These are phyloP conservation scores for Cataglyphis rosenhaueri DNA, from an alignment of 2,888 invertebrate genomes.

Conservation along the genomic window DNA sequence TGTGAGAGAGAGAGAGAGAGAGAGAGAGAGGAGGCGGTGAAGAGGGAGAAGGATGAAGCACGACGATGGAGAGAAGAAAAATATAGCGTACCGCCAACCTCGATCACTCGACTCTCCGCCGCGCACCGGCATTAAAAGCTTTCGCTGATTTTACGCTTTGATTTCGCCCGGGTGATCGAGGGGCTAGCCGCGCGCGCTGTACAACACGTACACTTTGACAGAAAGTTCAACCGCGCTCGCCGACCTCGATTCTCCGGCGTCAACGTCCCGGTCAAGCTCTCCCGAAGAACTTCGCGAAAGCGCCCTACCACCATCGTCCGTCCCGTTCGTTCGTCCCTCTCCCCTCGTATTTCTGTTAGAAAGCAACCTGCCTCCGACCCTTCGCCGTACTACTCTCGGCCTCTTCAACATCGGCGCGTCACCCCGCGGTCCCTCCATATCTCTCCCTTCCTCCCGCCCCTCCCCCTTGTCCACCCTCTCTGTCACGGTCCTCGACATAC, in stretches of 20 bases:
- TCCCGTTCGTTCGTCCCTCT: neutral
- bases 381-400: constrained; percentile 31
- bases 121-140: constrained; percentile 72
- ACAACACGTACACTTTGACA: constrained; percentile 65
- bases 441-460: neutral
- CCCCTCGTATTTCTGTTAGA: constrained; percentile 10
- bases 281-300: constrained; percentile 60
- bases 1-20: too few relatives aligned
- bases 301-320: constrained; percentile 33
- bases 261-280: constrained; percentile 70
- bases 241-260: constrained; percentile 56
- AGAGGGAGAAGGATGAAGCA: neutral
- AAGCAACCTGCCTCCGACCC: constrained; percentile 48
- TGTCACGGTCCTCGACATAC: constrained; percentile 24
- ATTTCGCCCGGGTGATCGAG: constrained; percentile 68
- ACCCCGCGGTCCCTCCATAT: constrained; percentile 3
- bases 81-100: constrained; percentile 54
- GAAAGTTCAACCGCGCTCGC: constrained; percentile 68
- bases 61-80: constrained; percentile 43
- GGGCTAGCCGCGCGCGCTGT: constrained; percentile 44
- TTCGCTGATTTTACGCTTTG: constrained; percentile 75
- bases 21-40: neutral
- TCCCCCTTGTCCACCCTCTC: neutral
- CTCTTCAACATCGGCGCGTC: constrained; percentile 44
- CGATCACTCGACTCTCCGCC: constrained; percentile 58